phyloP scores from a whole-genome alignment of 2,113 vertebrate species.

The Microtus richardsoni region DNA sequence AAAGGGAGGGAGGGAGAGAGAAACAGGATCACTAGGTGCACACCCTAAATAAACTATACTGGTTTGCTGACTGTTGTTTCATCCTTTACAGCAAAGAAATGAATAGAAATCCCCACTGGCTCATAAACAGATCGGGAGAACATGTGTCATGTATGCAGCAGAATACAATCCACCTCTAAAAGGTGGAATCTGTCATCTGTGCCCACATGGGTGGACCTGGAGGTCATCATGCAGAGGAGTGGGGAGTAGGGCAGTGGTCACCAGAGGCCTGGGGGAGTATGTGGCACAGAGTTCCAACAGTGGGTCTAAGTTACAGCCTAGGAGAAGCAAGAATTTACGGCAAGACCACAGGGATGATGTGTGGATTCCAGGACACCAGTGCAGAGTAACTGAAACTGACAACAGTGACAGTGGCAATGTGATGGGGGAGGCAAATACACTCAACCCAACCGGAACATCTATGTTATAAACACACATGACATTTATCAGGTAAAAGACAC shows the following conservation, averaged over 20 bases:
- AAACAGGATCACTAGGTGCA: too few relatives aligned
- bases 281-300: background rate
- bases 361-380: background rate
- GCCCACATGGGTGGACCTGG: background rate
- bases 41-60: background rate
- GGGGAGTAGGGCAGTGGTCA: background rate
- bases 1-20: too few relatives aligned
- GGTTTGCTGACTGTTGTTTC: background rate
- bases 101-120: background rate
- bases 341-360: background rate
- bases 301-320: background rate
- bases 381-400: background rate
- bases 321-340: background rate
- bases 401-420: background rate
- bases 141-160: background rate
- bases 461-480: background rate
- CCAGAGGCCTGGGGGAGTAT: background rate
- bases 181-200: background rate
- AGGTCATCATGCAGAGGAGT: background rate
- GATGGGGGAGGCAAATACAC: background rate
- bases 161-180: background rate
- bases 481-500: background rate
- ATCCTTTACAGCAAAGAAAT: background rate
- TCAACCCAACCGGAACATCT: background rate
- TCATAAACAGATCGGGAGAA: background rate